Base-by-base conservation (phyloP, 2,888 invertebrate species). In the Ectemnius lituratus region DNA sequence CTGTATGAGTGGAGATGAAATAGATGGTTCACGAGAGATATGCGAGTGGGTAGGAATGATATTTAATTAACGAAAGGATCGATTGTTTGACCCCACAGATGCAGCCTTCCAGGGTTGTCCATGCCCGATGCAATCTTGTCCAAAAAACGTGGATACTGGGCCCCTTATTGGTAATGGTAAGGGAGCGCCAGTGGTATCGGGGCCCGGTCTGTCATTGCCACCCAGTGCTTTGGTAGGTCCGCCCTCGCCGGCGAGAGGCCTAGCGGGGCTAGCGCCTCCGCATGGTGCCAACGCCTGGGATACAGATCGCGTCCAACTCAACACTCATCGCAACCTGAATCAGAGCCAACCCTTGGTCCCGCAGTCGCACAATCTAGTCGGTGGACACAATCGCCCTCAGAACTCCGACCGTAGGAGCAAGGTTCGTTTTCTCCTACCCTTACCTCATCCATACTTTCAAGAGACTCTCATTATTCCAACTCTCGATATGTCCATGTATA, bases 91-190 rank as follows among this genome's bases (percentile, higher is more conserved):
- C 13, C 8, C 67, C 13, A 62, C 47, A 77, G 92, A 92, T 90
- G 91, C 91, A 89, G 92, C 94, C 91, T 93, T 94, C 91, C 94
- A 93, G 88, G 93, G 94, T 92, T 97, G 97, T 92, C 96, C 97
- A 88, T 97, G 97, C 94, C 96, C 97, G 93, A 94, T 96, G 94
- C 96, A 96, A 93, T 95, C 96, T 94, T 97, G 96, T 97, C 96
- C 97, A 97, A 97, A 97, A 97, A 97, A 97, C 97, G 97, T 95
- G 95, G 96, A 94, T 96, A 96, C 97, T 97, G 97, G 97, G 95
- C 97, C 97, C 96, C 97, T 96, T 97, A 96, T 96, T 97, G 97
- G 97, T 96, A 96, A 96, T 95, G 95, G 95, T 95, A 96, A 96
- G 94, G 92, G 92, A 91, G 90, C 90, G 90, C 90, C 90, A 90